Evolutionary conservation across 1,140 invertebrate genomes (phyloP).

Genomic region (Drosophila punjabiensis): DNA sequence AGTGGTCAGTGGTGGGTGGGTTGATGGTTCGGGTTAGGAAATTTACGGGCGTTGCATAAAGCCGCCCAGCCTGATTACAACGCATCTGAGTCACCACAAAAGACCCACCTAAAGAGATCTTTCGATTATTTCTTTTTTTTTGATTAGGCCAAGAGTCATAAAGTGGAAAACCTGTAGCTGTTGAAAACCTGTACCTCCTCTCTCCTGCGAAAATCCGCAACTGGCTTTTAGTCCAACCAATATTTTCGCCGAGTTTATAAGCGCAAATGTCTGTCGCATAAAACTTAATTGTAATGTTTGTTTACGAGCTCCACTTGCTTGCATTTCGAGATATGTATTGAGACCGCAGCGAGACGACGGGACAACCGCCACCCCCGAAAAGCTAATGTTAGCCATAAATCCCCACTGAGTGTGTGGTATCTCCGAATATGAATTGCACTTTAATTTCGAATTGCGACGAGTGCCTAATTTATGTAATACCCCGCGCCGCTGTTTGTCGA

Average conservation of each 20-base stretch:
- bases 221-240: slow-evolving; percentile 39
- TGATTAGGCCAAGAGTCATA: slow-evolving; percentile 62
- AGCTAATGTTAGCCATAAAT: slow-evolving; percentile 65
- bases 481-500: slow-evolving; percentile 59
- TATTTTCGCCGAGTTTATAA: slow-evolving; percentile 80
- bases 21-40: slow-evolving; percentile 35
- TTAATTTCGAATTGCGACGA: slow-evolving; percentile 39
- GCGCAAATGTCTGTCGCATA: slow-evolving; percentile 80
- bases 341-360: not conserved
- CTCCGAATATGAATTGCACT: slow-evolving; percentile 46
- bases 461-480: slow-evolving; percentile 80
- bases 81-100: slow-evolving; percentile 24
- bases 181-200: slow-evolving; percentile 31
- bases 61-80: slow-evolving; percentile 11
- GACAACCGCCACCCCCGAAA: slow-evolving; percentile 21
- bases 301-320: slow-evolving; percentile 69
- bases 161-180: slow-evolving; percentile 61
- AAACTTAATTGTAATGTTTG: slow-evolving; percentile 84
- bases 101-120: slow-evolving; percentile 16
- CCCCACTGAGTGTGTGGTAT: slow-evolving; percentile 30
- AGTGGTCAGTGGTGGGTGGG: slow-evolving; percentile 29
- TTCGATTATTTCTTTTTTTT: slow-evolving; percentile 16
- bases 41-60: slow-evolving; percentile 67
- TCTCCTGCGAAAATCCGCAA: slow-evolving; percentile 18
- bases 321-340: slow-evolving; percentile 6